Base-by-base conservation (phyloP, 2,113 vertebrate genomes). In the Petroica traversi region DNA sequence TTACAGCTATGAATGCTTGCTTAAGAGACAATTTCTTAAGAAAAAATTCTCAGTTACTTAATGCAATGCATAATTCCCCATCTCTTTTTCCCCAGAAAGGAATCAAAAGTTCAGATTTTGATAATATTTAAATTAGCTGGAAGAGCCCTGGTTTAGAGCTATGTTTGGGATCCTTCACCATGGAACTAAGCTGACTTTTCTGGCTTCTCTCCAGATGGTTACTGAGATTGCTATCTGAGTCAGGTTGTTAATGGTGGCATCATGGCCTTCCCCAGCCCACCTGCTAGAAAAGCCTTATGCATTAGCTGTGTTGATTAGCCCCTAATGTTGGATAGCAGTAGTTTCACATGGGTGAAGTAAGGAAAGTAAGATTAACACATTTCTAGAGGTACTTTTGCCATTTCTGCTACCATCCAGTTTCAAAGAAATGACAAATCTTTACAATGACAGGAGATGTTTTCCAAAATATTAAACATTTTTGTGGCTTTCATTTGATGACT, bases 391-490 rank as follows among this genome's bases (percentile, higher is more conserved):
- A 76, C 13, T 79, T 82, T 17, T 85, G 48, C 11, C 54, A n/a
- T 89, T 96, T 92, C 55, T 95, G 11, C 71, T 94, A 19, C 48
- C 36, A 13, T 67, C n/a, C 41, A 24, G 26, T 89, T 34, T 81
- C 52, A 89, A 96, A 82, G 74, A 93, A 88, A 95, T 63, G 18
- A n/a, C 33, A 89, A 67, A 76, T 52, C 73, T 85, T 96, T 58
- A 58, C 46, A 86, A 76, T 51, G 38, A 28, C 34, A 78, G 75
- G 67, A 48, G 80, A 45, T 71, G 45, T 91, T 59, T 88, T 89
- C 87, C 88, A 87, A 80, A 95, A 91, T 88, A 79, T 67, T 71
- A 86, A 85, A 79, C 59, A 85, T 92, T 95, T 96, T 86, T 95
- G 88, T 91, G 88, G 89, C 71, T 91, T 96, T 88, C 43, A 43